Percentiles rank a stretch among this genome's conserved stretches.
Evolutionary conservation across 2,113 vertebrate species (phyloP).

Genomic region (Caranx ignobilis): DNA sequence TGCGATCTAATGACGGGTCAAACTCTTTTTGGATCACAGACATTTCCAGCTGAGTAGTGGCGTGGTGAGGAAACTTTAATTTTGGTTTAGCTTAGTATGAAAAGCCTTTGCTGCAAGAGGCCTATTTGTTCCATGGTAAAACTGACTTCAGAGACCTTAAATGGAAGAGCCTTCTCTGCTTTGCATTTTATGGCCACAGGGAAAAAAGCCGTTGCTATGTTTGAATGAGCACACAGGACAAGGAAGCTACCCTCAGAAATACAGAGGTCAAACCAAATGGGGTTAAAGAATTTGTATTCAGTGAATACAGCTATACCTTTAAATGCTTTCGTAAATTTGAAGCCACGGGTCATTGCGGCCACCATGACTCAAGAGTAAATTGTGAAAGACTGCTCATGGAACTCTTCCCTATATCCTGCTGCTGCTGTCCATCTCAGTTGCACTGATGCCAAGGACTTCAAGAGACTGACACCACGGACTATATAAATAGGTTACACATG

Average conservation of each 20-base stretch:
- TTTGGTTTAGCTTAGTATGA: slow-evolving; percentile 21
- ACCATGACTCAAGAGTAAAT: not conserved
- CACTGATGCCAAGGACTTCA: not conserved
- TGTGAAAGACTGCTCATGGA: not conserved
- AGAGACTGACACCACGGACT: too few relatives aligned
- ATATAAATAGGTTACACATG: too few relatives aligned
- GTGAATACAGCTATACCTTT: not conserved
- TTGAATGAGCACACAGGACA: slow-evolving; percentile 10
- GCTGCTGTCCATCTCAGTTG: not conserved
- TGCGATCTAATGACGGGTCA: slow-evolving; percentile 8
- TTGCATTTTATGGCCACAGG: slow-evolving; percentile 46
- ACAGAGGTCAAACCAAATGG: not conserved
- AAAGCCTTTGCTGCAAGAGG: slow-evolving; percentile 8
- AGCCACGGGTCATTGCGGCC: not conserved
- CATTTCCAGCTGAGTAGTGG: slow-evolving; percentile 12
- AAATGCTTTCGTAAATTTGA: not conserved
- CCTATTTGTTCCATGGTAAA: slow-evolving; percentile 54
- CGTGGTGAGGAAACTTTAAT: slow-evolving; percentile 40
- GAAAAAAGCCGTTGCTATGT: not conserved
- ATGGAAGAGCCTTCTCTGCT: slow-evolving; percentile 21
- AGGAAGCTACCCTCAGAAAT: not conserved
- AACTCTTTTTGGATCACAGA: slow-evolving; percentile 14
- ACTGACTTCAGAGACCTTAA: slow-evolving; percentile 21
- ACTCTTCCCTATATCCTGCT: not conserved
- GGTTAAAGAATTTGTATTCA: not conserved